Evolutionary conservation across 2,888 invertebrate species (phyloP).

Genomic region (Drosophila nigricruria): DNA sequence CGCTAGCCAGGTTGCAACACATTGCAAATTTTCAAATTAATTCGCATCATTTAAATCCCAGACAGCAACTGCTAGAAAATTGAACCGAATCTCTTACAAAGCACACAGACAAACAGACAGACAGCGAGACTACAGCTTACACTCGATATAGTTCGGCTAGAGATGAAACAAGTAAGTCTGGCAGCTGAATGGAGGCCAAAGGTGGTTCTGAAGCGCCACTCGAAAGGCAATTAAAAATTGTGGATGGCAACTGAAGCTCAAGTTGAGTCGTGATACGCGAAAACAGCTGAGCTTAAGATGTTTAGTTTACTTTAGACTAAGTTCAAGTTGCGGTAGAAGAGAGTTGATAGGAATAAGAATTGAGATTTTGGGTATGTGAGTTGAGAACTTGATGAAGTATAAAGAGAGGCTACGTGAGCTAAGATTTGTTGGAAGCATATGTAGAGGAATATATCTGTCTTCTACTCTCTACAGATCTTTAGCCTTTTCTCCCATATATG

Average conservation of each 20-base stretch:
- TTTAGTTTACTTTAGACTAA: too few relatives aligned
- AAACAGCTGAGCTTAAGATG: neutral
- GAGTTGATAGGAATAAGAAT: neutral
- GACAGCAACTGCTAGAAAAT: conserved; percentile 38
- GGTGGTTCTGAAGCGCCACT: neutral
- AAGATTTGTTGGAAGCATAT: too few relatives aligned
- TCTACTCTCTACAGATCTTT: too few relatives aligned
- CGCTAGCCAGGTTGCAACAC: conserved; percentile 28
- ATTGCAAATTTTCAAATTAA: conserved; percentile 73
- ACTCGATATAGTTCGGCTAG: conserved; percentile 31
- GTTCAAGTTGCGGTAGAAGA: neutral
- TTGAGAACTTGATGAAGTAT: neutral
- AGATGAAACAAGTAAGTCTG: conserved; percentile 23
- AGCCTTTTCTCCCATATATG: too few relatives aligned
- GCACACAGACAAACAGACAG: neutral
- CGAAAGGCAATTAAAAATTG: conserved; percentile 10
- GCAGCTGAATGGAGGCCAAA: neutral
- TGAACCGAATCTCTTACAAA: conserved; percentile 33
- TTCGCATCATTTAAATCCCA: conserved; percentile 81
- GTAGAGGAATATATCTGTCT: too few relatives aligned
- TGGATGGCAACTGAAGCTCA: neutral
- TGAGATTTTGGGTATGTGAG: neutral
- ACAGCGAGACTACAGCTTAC: conserved; percentile 1
- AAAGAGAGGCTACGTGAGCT: too few relatives aligned
- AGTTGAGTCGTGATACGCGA: neutral